These are phyloP conservation scores for Eristalis intricaria DNA, from an alignment of 2,888 invertebrate species.

Conservation along the genomic window DNA sequence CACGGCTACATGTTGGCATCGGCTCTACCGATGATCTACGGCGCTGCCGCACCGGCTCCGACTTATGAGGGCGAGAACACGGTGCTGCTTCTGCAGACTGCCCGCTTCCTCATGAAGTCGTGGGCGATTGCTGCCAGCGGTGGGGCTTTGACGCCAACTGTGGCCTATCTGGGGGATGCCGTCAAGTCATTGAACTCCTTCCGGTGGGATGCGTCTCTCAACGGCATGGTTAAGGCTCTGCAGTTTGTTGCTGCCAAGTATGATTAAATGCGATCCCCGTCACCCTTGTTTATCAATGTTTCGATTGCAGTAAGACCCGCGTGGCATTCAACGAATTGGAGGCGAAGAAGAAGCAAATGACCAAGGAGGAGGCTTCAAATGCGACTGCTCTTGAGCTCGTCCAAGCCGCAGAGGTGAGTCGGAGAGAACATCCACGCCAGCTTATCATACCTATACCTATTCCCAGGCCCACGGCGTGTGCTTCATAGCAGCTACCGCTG, in stretches of 20 bases:
- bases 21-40: conserved; percentile 92
- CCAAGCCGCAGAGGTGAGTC: conserved; percentile 88
- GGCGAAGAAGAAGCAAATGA: conserved; percentile 85
- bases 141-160: conserved; percentile 85
- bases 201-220: conserved; percentile 76
- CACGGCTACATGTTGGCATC: conserved; percentile 95
- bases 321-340: conserved; percentile 87
- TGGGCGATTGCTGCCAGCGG: conserved; percentile 86
- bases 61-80: conserved; percentile 99
- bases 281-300: not conserved
- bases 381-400: conserved; percentile 90
- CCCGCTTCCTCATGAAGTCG: conserved; percentile 90
- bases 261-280: conserved; percentile 46
- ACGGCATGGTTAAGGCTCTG: conserved; percentile 81
- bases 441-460: conserved; percentile 75
- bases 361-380: conserved; percentile 93
- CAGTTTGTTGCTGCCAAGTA: conserved; percentile 82
- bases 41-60: conserved; percentile 90
- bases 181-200: conserved; percentile 70
- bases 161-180: conserved; percentile 84
- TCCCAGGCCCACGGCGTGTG: conserved; percentile 91
- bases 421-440: not conserved
- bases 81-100: conserved; percentile 93
- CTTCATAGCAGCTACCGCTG: conserved; percentile 87
- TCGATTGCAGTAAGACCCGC: conserved; percentile 85